Conservation (phyloP, 1,140 invertebrate species). For the Marisa cornuarietis region DNA sequence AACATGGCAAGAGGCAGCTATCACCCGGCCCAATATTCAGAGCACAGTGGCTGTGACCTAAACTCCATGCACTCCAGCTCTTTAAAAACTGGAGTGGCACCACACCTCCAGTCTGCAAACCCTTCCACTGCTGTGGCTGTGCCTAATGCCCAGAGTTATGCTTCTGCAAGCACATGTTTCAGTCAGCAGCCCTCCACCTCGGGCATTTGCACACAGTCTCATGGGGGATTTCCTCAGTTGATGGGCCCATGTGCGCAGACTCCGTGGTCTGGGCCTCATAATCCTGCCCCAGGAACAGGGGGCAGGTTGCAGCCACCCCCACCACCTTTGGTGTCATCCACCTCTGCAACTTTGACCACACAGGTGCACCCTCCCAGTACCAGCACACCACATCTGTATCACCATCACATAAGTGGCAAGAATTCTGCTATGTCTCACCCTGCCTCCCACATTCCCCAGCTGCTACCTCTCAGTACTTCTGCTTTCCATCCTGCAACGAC, state of each 20-base stretch:
- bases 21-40: not conserved
- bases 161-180: too few relatives aligned
- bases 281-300: too few relatives aligned
- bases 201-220: too few relatives aligned
- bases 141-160: not conserved
- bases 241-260: too few relatives aligned
- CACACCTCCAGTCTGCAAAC: not conserved
- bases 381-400: not conserved
- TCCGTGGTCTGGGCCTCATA: too few relatives aligned
- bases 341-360: too few relatives aligned
- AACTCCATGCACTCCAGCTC: conserved; percentile 3
- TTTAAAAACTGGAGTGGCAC: conserved; percentile 5
- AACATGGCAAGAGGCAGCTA: not conserved
- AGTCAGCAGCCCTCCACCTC: too few relatives aligned
- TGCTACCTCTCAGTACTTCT: conserved; percentile 2
- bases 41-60: not conserved
- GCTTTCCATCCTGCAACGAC: not conserved
- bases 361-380: too few relatives aligned
- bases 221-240: too few relatives aligned
- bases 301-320: too few relatives aligned
- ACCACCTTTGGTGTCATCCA: too few relatives aligned
- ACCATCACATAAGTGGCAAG: not conserved
- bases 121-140: not conserved
- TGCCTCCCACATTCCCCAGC: not conserved
- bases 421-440: not conserved